phyloP scores from a whole-genome alignment of 2,113 vertebrate species.

The Indicator indicator region DNA sequence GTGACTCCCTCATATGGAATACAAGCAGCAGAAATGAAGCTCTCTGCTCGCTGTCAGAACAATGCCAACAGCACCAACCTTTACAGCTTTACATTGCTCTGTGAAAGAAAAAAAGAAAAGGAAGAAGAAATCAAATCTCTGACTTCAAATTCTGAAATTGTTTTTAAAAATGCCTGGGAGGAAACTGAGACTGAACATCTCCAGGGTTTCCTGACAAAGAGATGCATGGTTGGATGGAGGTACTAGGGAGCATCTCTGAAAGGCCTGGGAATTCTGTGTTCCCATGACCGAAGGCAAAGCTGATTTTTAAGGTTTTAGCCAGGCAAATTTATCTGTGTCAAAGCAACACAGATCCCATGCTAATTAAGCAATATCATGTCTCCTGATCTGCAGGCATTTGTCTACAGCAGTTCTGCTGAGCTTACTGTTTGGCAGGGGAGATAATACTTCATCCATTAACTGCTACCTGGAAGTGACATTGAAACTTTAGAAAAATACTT shows the following conservation, averaged over 20 bases:
- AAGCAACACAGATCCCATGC: slow-evolving; percentile 11
- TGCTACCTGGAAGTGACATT: slow-evolving; percentile 51
- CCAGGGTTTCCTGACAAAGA: not conserved
- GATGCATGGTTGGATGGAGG: not conserved
- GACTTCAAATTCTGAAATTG: not conserved
- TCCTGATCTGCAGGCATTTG: slow-evolving; percentile 60
- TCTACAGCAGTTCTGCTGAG: slow-evolving; percentile 52
- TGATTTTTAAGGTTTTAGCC: slow-evolving; percentile 36
- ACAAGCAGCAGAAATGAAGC: not conserved
- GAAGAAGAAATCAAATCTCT: not conserved
- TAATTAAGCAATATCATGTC: slow-evolving; percentile 74
- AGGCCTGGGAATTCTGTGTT: not conserved
- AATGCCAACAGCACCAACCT: not conserved
- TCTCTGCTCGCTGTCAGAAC: slow-evolving; percentile 1
- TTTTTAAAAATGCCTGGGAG: not conserved
- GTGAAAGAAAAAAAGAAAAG: not conserved
- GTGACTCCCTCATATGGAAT: not conserved
- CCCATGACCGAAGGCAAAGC: not conserved
- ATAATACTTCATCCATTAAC: slow-evolving; percentile 68
- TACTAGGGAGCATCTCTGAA: not conserved
- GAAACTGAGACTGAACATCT: not conserved
- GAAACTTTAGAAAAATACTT: slow-evolving; percentile 49
- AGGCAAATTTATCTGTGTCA: slow-evolving; percentile 61
- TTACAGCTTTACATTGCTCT: not conserved
- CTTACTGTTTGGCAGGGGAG: slow-evolving; percentile 8